phyloP scores from a whole-genome alignment of 2,888 invertebrate species.

The Cabera pusaria region DNA sequence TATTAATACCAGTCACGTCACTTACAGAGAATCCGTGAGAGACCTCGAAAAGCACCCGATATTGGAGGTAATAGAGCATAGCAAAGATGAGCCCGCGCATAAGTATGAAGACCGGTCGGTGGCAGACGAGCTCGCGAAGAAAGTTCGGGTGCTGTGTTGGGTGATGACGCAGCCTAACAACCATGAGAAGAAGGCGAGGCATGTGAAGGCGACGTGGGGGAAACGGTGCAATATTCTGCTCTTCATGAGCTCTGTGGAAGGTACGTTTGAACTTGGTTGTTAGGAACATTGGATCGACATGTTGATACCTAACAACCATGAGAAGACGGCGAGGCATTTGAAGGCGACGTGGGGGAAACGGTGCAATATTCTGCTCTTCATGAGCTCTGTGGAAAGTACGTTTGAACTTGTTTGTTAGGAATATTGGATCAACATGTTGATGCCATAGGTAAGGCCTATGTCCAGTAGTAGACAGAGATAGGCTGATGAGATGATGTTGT shows the following conservation, averaged over 20 bases:
- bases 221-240: slow-evolving; percentile 93
- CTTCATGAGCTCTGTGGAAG: slow-evolving; percentile 93
- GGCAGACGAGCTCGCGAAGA: slow-evolving; percentile 88
- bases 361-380: slow-evolving; percentile 93
- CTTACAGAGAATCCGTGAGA: slow-evolving; percentile 57
- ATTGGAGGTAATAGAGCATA: slow-evolving; percentile 54
- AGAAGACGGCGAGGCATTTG: slow-evolving; percentile 96
- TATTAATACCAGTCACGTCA: no score
- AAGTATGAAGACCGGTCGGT: slow-evolving; percentile 86
- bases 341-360: slow-evolving; percentile 98
- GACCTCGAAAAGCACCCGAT: slow-evolving; percentile 65
- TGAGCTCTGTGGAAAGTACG: slow-evolving; percentile 90
- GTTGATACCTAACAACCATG: no score
- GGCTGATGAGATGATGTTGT: no score
- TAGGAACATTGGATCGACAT: no score
- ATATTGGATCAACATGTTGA: no score
- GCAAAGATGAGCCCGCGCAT: slow-evolving; percentile 86
- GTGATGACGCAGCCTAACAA: slow-evolving; percentile 97
- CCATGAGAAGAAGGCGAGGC: slow-evolving; percentile 94
- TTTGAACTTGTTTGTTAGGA: no score
- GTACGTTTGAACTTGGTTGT: no score
- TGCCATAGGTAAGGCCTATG: no score
- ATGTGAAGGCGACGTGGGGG: slow-evolving; percentile 98
- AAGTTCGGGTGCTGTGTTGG: slow-evolving; percentile 97
- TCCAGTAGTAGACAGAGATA: no score